Base-by-base conservation (phyloP, 2,888 invertebrate genomes). In the Cheiracanthium punctorium region DNA sequence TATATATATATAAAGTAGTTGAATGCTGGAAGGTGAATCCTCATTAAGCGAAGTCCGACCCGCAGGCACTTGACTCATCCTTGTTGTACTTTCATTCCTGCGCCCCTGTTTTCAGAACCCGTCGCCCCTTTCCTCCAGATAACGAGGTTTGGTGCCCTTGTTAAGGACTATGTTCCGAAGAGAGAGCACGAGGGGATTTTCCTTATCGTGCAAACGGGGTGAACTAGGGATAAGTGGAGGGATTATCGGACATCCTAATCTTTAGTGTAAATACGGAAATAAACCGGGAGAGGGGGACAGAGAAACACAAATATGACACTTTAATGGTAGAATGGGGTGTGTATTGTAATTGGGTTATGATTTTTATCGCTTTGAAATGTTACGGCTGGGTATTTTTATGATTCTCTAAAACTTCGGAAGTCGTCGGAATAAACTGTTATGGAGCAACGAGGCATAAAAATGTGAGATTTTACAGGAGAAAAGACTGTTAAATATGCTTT, bases 131-230 rank as follows among this genome's bases (percentile, higher is more conserved):
- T 65, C 75, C 37, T 29, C 29, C 41, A 20, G 67, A 69, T 24
- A 52, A 67, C 77, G 24, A 58, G 67, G 48, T 69, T 48, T 65
- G 75, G 37, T 65, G 41, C 75, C 65, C 70, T 69, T 48, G 48
- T 77, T 30, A 58, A 58, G 58, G 58, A 24, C 24, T 24, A 24
- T 58, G 58, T 58, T 24, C 20, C 58, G 58, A 58, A 4, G 58
- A 58, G 58, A 17, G 17, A 5, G 2, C 2, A 10, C 2, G 8
- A 17, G 2, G 48, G 58, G 58, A 58, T 58, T 58, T 58, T 58
- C 58, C 20, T 58, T 58, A 58, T 58, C 58, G 58, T 58, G 58
- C 58, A n/a, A n/a, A 58, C 24, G 58, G 58, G 58, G 58, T 24
- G 58, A 58, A 58, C 8, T 58, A 17, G 58, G 58, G 58, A 58